phyloP scores from a whole-genome alignment of 2,797 vertebrate genomes.

The Eulemur albifrons region DNA sequence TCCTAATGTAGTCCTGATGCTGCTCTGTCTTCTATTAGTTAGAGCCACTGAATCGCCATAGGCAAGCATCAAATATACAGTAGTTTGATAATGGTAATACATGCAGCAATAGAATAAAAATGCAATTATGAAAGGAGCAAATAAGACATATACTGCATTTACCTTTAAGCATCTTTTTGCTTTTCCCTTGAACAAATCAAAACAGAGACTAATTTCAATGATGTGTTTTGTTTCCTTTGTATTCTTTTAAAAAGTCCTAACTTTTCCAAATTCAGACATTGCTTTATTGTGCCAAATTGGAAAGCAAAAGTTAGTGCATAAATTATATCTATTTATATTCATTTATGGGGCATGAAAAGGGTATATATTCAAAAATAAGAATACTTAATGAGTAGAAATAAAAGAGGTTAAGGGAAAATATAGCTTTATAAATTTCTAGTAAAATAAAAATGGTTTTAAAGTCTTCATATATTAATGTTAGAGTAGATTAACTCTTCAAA shows the following conservation, averaged over 20 bases:
- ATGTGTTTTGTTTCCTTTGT: background rate
- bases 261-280: slow-evolving; percentile 43
- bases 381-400: background rate
- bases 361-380: background rate
- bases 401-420: background rate
- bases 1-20: slow-evolving; percentile 79
- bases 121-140: slow-evolving; percentile 50
- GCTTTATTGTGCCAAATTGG: background rate
- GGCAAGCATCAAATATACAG: slow-evolving; percentile 76
- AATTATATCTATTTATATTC: background rate
- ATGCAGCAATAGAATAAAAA: slow-evolving; percentile 62
- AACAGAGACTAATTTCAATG: slow-evolving; percentile 15
- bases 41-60: slow-evolving; percentile 69
- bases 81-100: slow-evolving; percentile 74
- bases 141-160: slow-evolving; percentile 64
- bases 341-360: background rate
- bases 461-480: background rate
- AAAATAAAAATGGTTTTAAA: background rate
- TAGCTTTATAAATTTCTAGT: background rate
- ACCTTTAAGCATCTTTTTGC: slow-evolving; percentile 56
- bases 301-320: background rate
- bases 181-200: slow-evolving; percentile 73
- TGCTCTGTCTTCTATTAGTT: slow-evolving; percentile 68
- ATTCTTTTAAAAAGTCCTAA: slow-evolving; percentile 8
- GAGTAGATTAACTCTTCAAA: background rate